Evolutionary conservation across 2,888 invertebrate species (phyloP).

Genomic region (Drosophila parthenogenetica): DNA sequence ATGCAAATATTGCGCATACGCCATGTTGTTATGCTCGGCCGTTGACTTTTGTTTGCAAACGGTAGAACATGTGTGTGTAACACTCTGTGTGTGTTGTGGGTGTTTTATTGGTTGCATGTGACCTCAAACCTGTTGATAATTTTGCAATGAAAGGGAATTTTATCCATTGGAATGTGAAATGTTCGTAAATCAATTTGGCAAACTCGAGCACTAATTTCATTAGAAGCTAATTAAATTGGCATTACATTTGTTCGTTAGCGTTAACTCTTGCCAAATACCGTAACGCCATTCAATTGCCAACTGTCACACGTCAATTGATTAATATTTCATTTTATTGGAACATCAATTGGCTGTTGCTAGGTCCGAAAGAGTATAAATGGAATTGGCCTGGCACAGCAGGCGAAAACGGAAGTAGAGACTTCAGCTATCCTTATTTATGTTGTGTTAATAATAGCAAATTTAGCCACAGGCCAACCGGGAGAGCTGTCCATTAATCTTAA

Average conservation of each 20-base stretch:
- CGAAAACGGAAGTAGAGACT: constrained; percentile 24
- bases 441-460: constrained; percentile 52
- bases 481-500: constrained; percentile 66
- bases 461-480: constrained; percentile 14
- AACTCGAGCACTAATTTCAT: constrained; percentile 60
- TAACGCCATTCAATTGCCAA: constrained; percentile 6
- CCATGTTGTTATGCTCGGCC: constrained; percentile 40
- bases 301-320: constrained; percentile 47
- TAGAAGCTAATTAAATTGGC: constrained; percentile 63
- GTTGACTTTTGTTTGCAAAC: constrained; percentile 41
- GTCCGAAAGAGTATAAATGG: constrained; percentile 8
- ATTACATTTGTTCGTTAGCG: constrained; percentile 10
- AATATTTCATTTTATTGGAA: constrained; percentile 46
- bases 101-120: constrained; percentile 50
- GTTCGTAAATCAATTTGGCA: constrained; percentile 37
- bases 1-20: constrained; percentile 49
- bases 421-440: constrained; percentile 59
- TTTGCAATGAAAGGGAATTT: constrained; percentile 27
- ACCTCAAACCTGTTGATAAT: constrained; percentile 61
- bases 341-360: constrained; percentile 28
- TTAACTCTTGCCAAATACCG: constrained; percentile 6
- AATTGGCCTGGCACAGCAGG: constrained; percentile 23
- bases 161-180: constrained; percentile 18
- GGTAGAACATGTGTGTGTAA: constrained; percentile 32
- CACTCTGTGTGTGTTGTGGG: constrained; percentile 3